Evolutionary conservation across 2,888 invertebrate genomes (phyloP), one percentile per base, ranked within the genome.

Genomic region (Belgica antarctica): DNA sequence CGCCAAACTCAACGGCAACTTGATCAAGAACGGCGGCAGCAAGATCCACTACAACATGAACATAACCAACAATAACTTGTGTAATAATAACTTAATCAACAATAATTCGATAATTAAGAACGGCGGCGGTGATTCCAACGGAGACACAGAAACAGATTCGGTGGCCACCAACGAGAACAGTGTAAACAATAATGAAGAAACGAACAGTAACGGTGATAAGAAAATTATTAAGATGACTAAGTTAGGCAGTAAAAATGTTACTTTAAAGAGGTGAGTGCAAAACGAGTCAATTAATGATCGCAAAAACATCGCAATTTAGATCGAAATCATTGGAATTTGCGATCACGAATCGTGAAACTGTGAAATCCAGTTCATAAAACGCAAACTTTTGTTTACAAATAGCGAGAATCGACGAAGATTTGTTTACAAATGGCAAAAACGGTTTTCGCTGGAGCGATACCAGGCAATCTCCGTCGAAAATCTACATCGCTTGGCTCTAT

Each of bases 151-250:
- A 28, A 68, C 52, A 28, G 68, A 68, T 19, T 68, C 57, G 12
- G 68, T 28, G 22, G 57, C 68, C 10, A 65, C 46, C 4, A 65
- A 17, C 24, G 68, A 52, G 31, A 68, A 28, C 25, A 68, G 3
- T 57, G 28, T 57, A 19, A 68, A 68, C 31, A 68, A 68, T 68
- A 68, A 68, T 68, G 68, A 68, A 2, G 57, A 68, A 57, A 68
- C 12, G 28, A 68, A 17, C 34, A 57, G 34, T 31, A 52, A 25
- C 57, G 34, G 57, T 68, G 68, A 68, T 68, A 68, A 68, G 57
- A 68, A 57, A 68, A 57, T 68, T 19, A 68, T 68, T n/a, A 68
- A 68, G 31, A 68, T 68, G 68, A 22, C 68, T 19, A 68, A 68
- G 34, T 52, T 68, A 31, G 68, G 68, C 28, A 68, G 52, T 17